Evolutionary conservation across 2,888 invertebrate species (phyloP).

Genomic region (Cataglyphis livida): DNA sequence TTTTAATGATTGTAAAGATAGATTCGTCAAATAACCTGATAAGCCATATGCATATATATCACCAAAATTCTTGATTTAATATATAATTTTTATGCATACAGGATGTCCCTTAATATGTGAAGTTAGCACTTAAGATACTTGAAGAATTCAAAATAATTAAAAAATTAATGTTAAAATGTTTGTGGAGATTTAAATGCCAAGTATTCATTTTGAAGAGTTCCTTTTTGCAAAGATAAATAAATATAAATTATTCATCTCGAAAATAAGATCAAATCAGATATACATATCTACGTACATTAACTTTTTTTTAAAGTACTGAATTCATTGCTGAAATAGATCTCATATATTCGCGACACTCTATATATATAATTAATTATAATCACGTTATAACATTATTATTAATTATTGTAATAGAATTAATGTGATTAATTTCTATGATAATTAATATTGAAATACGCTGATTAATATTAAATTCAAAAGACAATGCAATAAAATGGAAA

Average conservation of each 20-base stretch:
- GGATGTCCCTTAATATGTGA: background rate
- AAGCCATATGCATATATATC: background rate
- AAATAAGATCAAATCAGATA: background rate
- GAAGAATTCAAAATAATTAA: background rate
- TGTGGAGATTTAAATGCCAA: too few relatives aligned
- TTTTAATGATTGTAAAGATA: background rate
- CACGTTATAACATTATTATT: background rate
- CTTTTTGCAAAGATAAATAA: too few relatives aligned
- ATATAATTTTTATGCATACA: background rate
- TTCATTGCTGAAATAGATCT: background rate
- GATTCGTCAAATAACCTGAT: background rate
- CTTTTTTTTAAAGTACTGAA: background rate
- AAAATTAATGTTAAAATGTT: too few relatives aligned
- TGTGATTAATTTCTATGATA: background rate
- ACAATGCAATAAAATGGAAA: background rate
- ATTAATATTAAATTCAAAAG: background rate
- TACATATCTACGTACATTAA: background rate
- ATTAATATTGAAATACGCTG: conserved; percentile 9
- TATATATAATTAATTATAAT: conserved; percentile 11
- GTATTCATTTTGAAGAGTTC: too few relatives aligned
- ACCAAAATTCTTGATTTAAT: background rate
- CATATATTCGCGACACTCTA: background rate
- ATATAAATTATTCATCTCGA: too few relatives aligned
- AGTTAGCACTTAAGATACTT: background rate
- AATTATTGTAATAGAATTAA: background rate